Conservation (phyloP, 2,888 invertebrate species). For the Lepidocyrtoides sp. region DNA sequence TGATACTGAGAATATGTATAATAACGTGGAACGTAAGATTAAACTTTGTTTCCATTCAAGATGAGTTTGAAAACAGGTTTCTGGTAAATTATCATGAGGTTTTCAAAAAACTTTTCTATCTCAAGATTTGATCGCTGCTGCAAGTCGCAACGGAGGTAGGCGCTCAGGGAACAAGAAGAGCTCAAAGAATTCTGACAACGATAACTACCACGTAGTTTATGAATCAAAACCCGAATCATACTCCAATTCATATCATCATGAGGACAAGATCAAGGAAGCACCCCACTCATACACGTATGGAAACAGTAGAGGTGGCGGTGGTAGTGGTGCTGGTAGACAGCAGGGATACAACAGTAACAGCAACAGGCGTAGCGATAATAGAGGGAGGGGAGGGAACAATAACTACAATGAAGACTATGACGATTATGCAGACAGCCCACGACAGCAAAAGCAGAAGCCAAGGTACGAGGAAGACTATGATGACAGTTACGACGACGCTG, state of each 20-base stretch:
- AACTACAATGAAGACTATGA: slow-evolving; percentile 48
- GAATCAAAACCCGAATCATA: slow-evolving; percentile 70
- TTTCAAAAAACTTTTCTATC: not conserved
- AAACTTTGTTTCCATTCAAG: not conserved
- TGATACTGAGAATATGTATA: slow-evolving; percentile 55
- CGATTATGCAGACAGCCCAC: slow-evolving; percentile 68
- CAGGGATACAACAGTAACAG: slow-evolving; percentile 11
- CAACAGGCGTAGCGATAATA: not conserved
- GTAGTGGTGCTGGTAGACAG: too few relatives aligned
- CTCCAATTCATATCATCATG: slow-evolving; percentile 67
- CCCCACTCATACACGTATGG: slow-evolving; percentile 38
- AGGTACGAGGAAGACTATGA: slow-evolving; percentile 57
- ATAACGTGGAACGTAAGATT: slow-evolving; percentile 61
- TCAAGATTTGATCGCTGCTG: slow-evolving; percentile 64
- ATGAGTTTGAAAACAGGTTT: not conserved
- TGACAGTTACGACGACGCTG: slow-evolving; percentile 59
- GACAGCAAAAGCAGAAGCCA: slow-evolving; percentile 25
- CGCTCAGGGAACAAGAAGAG: slow-evolving; percentile 53
- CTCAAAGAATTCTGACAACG: slow-evolving; percentile 62
- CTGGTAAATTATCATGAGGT: not conserved
- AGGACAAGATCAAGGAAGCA: slow-evolving; percentile 43
- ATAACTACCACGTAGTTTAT: slow-evolving; percentile 74
- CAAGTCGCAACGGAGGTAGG: slow-evolving; percentile 41
- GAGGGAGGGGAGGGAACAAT: slow-evolving; percentile 13
- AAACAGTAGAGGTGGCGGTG: not conserved